phyloP scores from a whole-genome alignment of 2,888 invertebrate species.

The Fragum whitleyi region DNA sequence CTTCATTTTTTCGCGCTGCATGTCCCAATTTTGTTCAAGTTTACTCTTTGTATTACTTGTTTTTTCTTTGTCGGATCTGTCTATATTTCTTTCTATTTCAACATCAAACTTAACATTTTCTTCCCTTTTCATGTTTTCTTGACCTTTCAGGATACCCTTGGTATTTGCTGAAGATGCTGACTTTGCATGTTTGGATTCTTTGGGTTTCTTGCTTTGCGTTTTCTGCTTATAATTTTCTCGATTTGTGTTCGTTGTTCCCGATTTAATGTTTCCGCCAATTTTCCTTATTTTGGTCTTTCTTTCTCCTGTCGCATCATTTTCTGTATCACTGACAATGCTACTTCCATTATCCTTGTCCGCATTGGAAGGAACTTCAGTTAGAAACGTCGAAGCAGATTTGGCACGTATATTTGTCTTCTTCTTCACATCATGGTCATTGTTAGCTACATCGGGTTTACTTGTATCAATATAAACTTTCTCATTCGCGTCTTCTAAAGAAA shows the following conservation, averaged over 20 bases:
- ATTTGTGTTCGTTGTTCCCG: background rate
- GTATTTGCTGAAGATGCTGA: background rate
- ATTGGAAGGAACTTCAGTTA: conserved; percentile 1
- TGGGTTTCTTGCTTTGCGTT: background rate
- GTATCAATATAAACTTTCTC: background rate
- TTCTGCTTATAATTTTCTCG: background rate
- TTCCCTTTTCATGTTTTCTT: background rate
- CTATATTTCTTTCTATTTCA: background rate
- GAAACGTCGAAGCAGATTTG: background rate
- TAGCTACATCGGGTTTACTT: background rate
- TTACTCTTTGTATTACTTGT: background rate
- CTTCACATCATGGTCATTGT: background rate
- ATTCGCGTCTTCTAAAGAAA: background rate
- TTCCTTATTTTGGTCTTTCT: background rate
- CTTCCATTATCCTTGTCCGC: background rate
- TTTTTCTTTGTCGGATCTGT: background rate
- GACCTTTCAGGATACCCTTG: background rate
- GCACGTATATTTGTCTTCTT: background rate
- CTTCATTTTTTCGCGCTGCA: background rate
- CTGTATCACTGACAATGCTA: background rate
- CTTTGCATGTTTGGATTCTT: background rate
- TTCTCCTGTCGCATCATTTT: background rate
- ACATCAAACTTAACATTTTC: background rate
- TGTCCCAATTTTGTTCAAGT: conserved; percentile 8
- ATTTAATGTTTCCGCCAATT: background rate